Conservation (phyloP, 2,797 vertebrate genomes). For the Ambastaia sidthimunki region DNA sequence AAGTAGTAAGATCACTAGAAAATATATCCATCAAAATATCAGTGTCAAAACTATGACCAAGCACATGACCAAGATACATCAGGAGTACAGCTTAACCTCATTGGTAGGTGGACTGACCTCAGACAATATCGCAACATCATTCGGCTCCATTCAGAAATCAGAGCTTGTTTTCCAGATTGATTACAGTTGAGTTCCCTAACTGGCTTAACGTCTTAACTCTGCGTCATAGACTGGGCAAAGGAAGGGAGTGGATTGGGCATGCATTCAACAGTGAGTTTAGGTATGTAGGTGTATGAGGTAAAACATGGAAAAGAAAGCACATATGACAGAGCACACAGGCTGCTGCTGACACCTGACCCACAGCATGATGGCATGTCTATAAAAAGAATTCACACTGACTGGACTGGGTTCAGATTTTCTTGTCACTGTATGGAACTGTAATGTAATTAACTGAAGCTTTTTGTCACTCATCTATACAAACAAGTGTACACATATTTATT, state of each 20-base stretch:
- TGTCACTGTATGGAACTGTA: not conserved
- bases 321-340: not conserved
- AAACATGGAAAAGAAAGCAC: conserved; percentile 5
- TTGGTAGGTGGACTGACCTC: conserved; percentile 25
- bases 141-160: conserved; percentile 46
- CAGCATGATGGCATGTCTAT: not conserved
- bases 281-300: not conserved
- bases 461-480: too few relatives aligned
- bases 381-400: not conserved
- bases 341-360: not conserved
- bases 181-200: conserved; percentile 42
- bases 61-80: not conserved
- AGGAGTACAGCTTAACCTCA: conserved; percentile 25
- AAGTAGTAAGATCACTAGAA: not conserved
- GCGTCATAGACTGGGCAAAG: conserved; percentile 11
- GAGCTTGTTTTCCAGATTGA: conserved; percentile 38
- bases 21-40: not conserved
- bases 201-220: conserved; percentile 50
- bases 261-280: not conserved
- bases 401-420: not conserved
- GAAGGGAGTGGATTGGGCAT: not conserved
- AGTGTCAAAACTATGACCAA: not conserved
- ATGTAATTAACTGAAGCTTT: too few relatives aligned
- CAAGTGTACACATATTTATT: too few relatives aligned
- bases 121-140: conserved; percentile 20